Base-by-base conservation (phyloP, 2,888 invertebrate genomes). In the Aethes cnicana region DNA sequence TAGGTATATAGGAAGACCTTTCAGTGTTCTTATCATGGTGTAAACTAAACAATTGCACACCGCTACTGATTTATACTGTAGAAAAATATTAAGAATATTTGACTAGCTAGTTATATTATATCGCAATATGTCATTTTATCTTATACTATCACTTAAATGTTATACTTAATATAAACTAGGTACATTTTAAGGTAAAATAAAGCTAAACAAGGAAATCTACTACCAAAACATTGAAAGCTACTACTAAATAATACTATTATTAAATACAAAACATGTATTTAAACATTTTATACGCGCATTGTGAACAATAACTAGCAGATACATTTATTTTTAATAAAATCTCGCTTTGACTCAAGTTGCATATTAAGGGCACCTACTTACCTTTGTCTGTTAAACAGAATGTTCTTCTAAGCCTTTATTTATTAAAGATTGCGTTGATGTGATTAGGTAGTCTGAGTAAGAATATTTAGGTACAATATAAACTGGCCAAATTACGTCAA, bases 201-300 rank as follows among this genome's bases (percentile, higher is more conserved):
- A 36, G 11, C 9, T 20, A 26, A 52, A 26, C 26, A 39, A 52
- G 18, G 23, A 46, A 39, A 16, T 46, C 9, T 30, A 20, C 44
- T 37, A 52, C 44, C 17, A 39, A 53, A 39, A 54, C 54, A 50
- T 46, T 54, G 54, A 50, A 54, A 54, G 54, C 54, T 49, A 54
- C 36, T 11, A 42, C 36, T 48, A 37, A 48, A 48, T 48, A 35
- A 53, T 43, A 9, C 18, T 43, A 43, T 48, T 16, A 12, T 48
- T 37, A 28, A 21, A 53, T 48, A 48, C 47, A 48, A 53, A 53
- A 48, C n/a, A 30, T 30, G 39, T 46, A 52, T 39, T 52, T 28
- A 42, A 50, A 43, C 30, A 43, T 35, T 36, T 36, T 36, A 53
- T 59, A 58, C 50, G 36, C 33, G 41, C 39, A 46, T 42, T 7